phyloP scores from a whole-genome alignment of 2,797 vertebrate genomes.

The Sebastes diploproa region DNA sequence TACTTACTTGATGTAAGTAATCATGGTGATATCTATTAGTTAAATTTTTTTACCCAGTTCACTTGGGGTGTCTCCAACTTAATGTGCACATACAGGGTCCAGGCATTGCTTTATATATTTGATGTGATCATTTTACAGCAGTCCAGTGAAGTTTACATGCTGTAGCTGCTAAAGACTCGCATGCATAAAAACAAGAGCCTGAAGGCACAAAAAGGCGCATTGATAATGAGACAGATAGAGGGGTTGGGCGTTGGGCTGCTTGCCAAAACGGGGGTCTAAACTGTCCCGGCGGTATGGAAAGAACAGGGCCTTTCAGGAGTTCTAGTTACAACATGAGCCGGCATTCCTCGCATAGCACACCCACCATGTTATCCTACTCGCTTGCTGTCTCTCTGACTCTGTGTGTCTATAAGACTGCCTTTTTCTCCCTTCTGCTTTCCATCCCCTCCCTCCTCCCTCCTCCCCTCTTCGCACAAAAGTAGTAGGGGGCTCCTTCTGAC shows the following conservation, averaged over 20 bases:
- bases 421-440: neutral
- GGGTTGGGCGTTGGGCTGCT: slow-evolving; percentile 49
- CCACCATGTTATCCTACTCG: slow-evolving; percentile 71
- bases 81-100: neutral
- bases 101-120: neutral
- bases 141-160: neutral
- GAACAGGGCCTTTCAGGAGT: slow-evolving; percentile 75
- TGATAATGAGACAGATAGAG: slow-evolving; percentile 55
- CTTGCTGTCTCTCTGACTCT: slow-evolving; percentile 11
- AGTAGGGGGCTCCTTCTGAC: slow-evolving; percentile 35
- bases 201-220: slow-evolving; percentile 51
- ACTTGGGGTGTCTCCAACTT: too few species aligned
- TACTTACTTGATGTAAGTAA: too few species aligned
- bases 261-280: slow-evolving; percentile 64
- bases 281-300: slow-evolving; percentile 63
- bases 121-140: neutral
- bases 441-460: neutral
- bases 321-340: slow-evolving; percentile 82
- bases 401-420: slow-evolving; percentile 22
- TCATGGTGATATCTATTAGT: too few species aligned
- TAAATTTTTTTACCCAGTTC: too few species aligned
- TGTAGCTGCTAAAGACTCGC: neutral
- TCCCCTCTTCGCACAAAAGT: slow-evolving; percentile 4
- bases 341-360: slow-evolving; percentile 83
- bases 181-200: slow-evolving; percentile 38